Evolutionary conservation across 2,888 invertebrate genomes (phyloP), one percentile per base, ranked within the genome.

Genomic region (Andrena trimmerana): DNA sequence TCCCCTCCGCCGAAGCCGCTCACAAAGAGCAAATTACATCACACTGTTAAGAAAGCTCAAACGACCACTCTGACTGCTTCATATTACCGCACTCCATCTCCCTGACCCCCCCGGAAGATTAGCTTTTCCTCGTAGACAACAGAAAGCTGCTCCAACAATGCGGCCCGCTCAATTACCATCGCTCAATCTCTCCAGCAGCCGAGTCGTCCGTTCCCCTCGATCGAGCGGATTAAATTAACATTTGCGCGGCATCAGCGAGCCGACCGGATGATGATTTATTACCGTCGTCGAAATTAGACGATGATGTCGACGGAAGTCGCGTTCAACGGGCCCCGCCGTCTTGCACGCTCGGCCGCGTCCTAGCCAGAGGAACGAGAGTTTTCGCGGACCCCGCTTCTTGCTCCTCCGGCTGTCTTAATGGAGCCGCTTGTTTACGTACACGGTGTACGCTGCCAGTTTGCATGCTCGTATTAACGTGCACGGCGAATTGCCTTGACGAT

Each of bases 351-450:
- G 20, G 70, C 10, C 3, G 69, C 33, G 8, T 50, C 33, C 20
- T 52, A 48, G 24, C 50, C n/a, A 31, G n/a, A 42, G 24, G 16
- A 16, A 27, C 42, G 13, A 10, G 36, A 52, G 52, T 65, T 76
- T 75, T 73, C 33, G 59, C 29, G 66, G 62, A 78, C 73, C 72
- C 68, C 57, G 63, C 67, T 80, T 33, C 77, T 79, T 66, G 72
- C 82, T 84, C 86, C 83, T 78, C 78, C 69, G 83, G 72, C 78
- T 85, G 84, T 87, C 89, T 90, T 90, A 89, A 90, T 89, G 86
- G 86, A 42, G 86, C 78, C 81, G 89, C 80, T 83, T 87, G 86
- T 88, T 88, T 87, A 81, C 86, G 80, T 66, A 48, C 79, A 60
- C 77, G 59, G 80, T 87, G 79, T 87, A 69, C 86, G 33, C 67